A percentile compares a stretch with the other conserved stretches of the same genome.
Conservation (phyloP, 2,888 invertebrate species). For the Xestia sexstrigata region DNA sequence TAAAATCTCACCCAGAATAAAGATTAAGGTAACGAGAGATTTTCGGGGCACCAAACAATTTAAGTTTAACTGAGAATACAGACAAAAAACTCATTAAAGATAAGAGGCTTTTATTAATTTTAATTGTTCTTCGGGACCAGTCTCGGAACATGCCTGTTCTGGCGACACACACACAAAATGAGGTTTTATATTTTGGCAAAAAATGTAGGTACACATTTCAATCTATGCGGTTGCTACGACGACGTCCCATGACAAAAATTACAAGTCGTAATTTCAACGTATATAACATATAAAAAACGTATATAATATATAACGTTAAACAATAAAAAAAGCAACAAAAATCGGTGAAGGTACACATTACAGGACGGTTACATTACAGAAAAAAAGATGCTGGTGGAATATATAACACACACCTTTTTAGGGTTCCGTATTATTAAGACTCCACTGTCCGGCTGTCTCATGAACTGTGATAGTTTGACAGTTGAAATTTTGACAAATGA, state of each 20-base stretch:
- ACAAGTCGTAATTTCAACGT: not conserved
- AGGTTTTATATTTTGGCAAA: not conserved
- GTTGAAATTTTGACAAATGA: no score
- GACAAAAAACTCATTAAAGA: slow-evolving; percentile 6
- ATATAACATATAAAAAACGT: no score
- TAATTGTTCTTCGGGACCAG: slow-evolving; percentile 20
- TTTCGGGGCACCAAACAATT: slow-evolving; percentile 8
- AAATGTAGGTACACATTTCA: not conserved
- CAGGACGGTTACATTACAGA: no score
- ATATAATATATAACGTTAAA: no score
- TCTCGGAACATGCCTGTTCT: not conserved
- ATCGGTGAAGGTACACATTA: no score
- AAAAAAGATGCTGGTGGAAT: no score
- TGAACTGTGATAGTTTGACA: no score
- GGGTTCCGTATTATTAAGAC: no score
- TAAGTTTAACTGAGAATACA: not conserved
- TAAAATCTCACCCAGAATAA: slow-evolving; percentile 5
- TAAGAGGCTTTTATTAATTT: slow-evolving; percentile 36
- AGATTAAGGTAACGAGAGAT: slow-evolving; percentile 21
- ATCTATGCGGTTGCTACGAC: not conserved
- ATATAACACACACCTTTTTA: no score
- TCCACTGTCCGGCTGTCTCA: no score
- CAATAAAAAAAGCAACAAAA: not conserved
- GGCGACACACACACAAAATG: not conserved
- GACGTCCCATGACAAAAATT: not conserved